These are phyloP conservation scores for Dendrocincla tyrannina DNA, from an alignment of 2,797 vertebrate species.

Conservation along the genomic window DNA sequence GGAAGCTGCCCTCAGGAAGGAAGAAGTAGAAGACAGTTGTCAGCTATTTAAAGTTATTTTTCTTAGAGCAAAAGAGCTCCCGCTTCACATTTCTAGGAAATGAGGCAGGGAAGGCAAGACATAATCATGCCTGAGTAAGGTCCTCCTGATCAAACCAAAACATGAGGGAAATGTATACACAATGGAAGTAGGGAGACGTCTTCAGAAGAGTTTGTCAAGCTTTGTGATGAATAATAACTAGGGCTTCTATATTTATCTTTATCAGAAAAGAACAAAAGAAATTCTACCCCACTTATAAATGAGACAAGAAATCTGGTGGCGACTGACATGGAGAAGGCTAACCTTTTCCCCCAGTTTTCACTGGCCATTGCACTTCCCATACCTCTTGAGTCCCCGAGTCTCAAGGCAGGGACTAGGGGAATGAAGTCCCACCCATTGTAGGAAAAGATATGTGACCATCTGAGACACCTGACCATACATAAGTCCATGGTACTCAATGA, in stretches of 20 bases:
- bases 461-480: not conserved
- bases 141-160: not conserved
- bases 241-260: not conserved
- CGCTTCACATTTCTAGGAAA: not conserved
- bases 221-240: not conserved
- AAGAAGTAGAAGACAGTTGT: not conserved
- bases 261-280: not conserved
- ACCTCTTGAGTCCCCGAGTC: accelerated
- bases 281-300: not conserved
- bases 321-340: not conserved
- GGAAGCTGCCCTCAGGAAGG: not conserved
- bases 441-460: not conserved
- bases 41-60: not conserved
- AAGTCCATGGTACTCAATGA: not conserved
- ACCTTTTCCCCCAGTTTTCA: not conserved
- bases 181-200: not conserved
- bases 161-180: not conserved
- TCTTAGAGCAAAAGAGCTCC: not conserved
- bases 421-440: accelerated
- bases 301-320: not conserved
- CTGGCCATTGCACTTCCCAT: not conserved
- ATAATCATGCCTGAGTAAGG: not conserved
- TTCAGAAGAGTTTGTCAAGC: not conserved
- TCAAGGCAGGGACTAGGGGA: not conserved
- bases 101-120: not conserved